Percentiles rank a stretch among this genome's conserved stretches.
These are phyloP conservation scores for Zapornia atra DNA, from an alignment of 2,113 vertebrate species.

Conservation along the genomic window DNA sequence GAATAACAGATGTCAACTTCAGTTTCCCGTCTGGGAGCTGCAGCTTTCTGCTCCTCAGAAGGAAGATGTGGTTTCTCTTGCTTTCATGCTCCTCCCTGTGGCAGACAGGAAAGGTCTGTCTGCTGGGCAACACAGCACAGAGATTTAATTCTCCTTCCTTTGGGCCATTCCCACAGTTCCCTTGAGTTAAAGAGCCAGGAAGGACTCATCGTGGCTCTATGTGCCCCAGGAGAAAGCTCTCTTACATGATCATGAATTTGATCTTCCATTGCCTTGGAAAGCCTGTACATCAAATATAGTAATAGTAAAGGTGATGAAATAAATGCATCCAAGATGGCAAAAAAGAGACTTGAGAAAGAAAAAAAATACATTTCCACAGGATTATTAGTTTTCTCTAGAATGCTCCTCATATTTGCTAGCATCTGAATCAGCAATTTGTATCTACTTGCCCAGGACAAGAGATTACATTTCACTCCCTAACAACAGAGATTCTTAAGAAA, in stretches of 20 bases:
- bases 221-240: background rate
- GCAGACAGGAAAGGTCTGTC: background rate
- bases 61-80: background rate
- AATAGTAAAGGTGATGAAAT: background rate
- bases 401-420: background rate
- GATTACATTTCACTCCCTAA: background rate
- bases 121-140: background rate
- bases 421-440: background rate
- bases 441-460: background rate
- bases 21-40: background rate
- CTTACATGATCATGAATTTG: background rate
- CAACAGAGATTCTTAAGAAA: background rate
- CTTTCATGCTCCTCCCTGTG: constrained; percentile 51
- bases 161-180: background rate
- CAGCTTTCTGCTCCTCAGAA: background rate
- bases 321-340: background rate
- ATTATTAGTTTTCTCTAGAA: background rate
- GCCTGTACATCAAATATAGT: background rate
- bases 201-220: fast-evolving
- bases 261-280: background rate
- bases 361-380: background rate
- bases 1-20: background rate
- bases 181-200: background rate
- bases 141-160: background rate
- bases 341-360: background rate